Base-by-base conservation (phyloP, 1,140 invertebrate genomes). In the Danaus melanippus region DNA sequence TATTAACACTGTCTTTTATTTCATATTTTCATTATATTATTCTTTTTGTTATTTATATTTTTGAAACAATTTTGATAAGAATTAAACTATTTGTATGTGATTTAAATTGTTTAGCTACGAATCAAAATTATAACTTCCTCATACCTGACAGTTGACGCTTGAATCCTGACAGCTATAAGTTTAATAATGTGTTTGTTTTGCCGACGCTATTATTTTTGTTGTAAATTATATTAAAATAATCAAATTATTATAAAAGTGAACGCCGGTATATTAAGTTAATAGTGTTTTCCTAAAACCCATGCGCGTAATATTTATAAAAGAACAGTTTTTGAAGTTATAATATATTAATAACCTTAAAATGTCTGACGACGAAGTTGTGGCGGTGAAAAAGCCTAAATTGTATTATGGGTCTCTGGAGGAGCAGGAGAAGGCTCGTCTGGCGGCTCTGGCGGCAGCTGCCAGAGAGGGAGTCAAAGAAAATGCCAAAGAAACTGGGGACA, bases 321-420 rank as follows among this genome's bases (percentile, higher is more conserved):
- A 32, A 5, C 21, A 32, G 21, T 32, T 32, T 32, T 32, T 7
- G 4, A 32, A 32, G 21, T 32, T 32, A 32, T 32, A 32, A 32
- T 32, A 32, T 32, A 32, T 32, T 3, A 32, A 32, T 81, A 84
- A 85, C 79, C 76, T 76, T 21, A 76, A 74, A 77, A 97, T 97
- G 96, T 96, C 95, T 32, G 95, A 97, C 74, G 96, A 97, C 60
- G 95, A 96, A 66, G 71, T 94, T 45, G 79, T 89, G 46, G 92
- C 93, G 63, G 86, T 92, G 0, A 96, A 96, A 76, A 92, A 92
- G 57, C 89, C 90, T 55, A 95, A 93, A 75, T 91, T 96, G 2
- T 94, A 97, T 73, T 97, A 96, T 91, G 95, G 95, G 21, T 96
- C 94, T 3, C 79, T 97, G 60, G 95, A 97, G 78, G 95, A 96